Base-by-base conservation (phyloP, 2,888 invertebrate species). In the Noctua janthe region DNA sequence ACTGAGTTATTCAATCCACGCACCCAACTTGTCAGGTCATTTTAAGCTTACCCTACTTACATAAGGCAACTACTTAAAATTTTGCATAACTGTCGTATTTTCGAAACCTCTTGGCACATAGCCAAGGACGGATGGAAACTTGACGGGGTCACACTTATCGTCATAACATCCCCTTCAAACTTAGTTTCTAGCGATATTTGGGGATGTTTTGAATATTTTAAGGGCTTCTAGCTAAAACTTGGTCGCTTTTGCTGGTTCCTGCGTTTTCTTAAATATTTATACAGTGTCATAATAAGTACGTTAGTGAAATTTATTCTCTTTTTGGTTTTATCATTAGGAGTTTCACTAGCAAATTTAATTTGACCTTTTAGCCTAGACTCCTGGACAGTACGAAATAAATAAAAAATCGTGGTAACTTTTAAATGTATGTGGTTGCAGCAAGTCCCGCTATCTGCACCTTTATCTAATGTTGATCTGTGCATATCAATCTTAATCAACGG, bases 51-150 rank as follows among this genome's bases (percentile, higher is more conserved):
- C 59, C 71, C 67, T 47, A 72, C 70, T 79, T 84, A 77, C 39
- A 59, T 66, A 59, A 66, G 59, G 70, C 64, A 74, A 81, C 54
- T 71, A 39, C 71, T 74, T 71, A 56, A 78, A 83, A 73, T 77
- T 89, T 77, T 78, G 76, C 88, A 83, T 88, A 85, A 83, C 79
- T 74, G 75, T 75, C 74, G 69, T 88, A 88, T 90, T 88, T 90
- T 80, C 66, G 78, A 62, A 49, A 75, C 43, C 35, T 62, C 74
- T 81, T 88, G 88, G 90, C 88, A 70, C 43, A 49, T n/a, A 47
- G 89, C 90, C 88, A 90, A 84, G 88, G 87, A 74, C 80, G 87
- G 82, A 77, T 69, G 79, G 73, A 76, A 81, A 82, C 87, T 76
- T 70, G 74, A 74, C 74, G 74, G 80, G 80, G 84, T 86, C 87